Evolutionary conservation across 2,797 vertebrate genomes (phyloP).

Genomic region (Menidia menidia): DNA sequence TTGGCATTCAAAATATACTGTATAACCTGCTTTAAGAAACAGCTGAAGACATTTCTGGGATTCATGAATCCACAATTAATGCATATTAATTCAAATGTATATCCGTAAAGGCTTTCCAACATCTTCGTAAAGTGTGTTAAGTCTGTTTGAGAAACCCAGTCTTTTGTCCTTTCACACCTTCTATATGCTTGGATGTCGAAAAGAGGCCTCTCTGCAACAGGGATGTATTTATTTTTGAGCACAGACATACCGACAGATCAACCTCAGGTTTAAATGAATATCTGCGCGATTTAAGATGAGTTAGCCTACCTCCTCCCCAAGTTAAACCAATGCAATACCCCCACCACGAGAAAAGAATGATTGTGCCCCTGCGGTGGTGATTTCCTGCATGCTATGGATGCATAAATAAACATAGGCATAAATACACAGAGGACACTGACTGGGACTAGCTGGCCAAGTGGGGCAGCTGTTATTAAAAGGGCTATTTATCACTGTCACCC

Average conservation of each 20-base stretch:
- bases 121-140: not conserved
- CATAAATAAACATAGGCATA: conserved; percentile 90
- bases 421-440: conserved; percentile 87
- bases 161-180: conserved; percentile 7
- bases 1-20: not conserved
- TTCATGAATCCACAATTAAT: conserved; percentile 11
- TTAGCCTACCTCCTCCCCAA: conserved; percentile 59
- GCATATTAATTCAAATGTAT: not conserved
- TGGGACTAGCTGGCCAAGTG: conserved; percentile 86
- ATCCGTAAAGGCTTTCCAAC: not conserved
- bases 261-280: conserved; percentile 56
- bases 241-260: conserved; percentile 48
- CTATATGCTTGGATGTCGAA: not conserved
- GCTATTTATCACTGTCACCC: conserved; percentile 90
- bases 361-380: conserved; percentile 85
- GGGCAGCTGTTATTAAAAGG: conserved; percentile 91
- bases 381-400: conserved; percentile 86
- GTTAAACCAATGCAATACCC: conserved; percentile 68
- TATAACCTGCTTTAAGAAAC: not conserved
- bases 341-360: conserved; percentile 76
- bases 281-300: conserved; percentile 48
- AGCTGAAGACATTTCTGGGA: conserved; percentile 10
- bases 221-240: conserved; percentile 21
- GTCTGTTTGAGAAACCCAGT: not conserved
- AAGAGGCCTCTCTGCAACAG: not conserved